Evolutionary conservation across 2,797 vertebrate species (phyloP), one percentile per base, ranked within the genome.

Genomic region (Prunella strophiata): DNA sequence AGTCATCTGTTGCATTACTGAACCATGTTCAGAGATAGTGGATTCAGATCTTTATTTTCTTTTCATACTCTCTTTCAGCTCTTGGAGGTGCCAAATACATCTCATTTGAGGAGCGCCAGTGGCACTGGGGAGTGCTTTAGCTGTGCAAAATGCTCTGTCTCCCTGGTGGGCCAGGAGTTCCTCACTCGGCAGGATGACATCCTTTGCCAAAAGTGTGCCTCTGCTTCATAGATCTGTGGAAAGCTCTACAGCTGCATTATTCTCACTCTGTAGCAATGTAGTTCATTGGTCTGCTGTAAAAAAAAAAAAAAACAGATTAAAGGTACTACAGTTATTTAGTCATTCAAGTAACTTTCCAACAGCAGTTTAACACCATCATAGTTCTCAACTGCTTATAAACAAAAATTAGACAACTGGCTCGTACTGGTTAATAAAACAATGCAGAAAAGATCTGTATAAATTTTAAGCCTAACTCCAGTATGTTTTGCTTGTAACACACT

Each of bases 101-200:
- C 96, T 99, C 99, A 7, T 99, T 99, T 84, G 99, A 99, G 97
- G 99, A 99, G 58, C 98, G 97, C 11, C 99, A 99, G 96, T 99
- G 99, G 99, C 99, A 99, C 58, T n/a, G 98, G 98, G 11, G 99
- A 99, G 91, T 99, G 99, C 68, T 99, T 99, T 94, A 98, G 96
- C 86, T 99, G 99, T 22, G 68, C 89, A 2, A 98, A 98, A 91
- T 99, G 99, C 93, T 98, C 98, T 0, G 78, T 98, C 78, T 98
- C 99, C 0, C 97, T 99, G 97, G 98, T 99, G 94, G 98, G 98
- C 50, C 98, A 98, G 43, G 98, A 99, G 77, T 99, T 99, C 97
- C 98, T 99, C 89, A 98, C 98, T 58, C 97, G 94, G 82, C 98
- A 98, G 16, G 97, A 98, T 92, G 97, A 98, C 93, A 97, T 99